Evolutionary conservation across 2,797 vertebrate genomes (phyloP), one percentile per base, ranked within the genome.

Genomic region (Tiaroga cobitis): DNA sequence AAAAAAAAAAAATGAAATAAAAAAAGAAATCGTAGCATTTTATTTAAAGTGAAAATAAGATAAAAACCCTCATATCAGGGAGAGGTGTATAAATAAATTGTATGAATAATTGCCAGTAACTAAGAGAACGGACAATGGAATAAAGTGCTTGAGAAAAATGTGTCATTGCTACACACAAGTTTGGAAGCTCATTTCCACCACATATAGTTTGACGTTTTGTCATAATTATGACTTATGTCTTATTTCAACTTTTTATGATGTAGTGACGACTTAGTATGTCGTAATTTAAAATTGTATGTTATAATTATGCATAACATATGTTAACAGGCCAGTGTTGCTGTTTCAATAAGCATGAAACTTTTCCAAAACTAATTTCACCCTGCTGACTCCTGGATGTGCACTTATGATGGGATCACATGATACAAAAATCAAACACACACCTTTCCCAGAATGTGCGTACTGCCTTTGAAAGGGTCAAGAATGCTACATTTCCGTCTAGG

Each of bases 361-460:
- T 29, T 29, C 16, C 8, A 73, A 73, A n/a, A 29, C n/a, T 73
- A 21, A 11, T 24, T n/a, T 70, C n/a, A 26, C 41, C 7, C 69
- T 18, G 41, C n/a, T 19, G 26, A 63, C 26, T 63, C 61, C 26
- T 18, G 15, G 61, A 39, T 5, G 4, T 43, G 69, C 19, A 26
- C 21, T 16, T 78, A 63, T 67, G 43, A 67, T 18, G 15, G 15
- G 65, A 37, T 26, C 49, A 26, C 5, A 37, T 11, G 37, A 68
- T 13, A 63, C 15, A 32, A n/a, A 24, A 59, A 16, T 15, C 26
- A 24, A 54, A 72, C 8, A 54, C 61, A 46, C 3, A 99, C 97
- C 96, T 95, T 97, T 93, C 98, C 98, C 87, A 99, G 92, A 91
- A 98, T 92, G 88, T 97, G 96, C 43, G 88, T 92, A 88, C 88